phyloP scores from a whole-genome alignment of 2,797 vertebrate genomes.

The Eptatretus atami region DNA sequence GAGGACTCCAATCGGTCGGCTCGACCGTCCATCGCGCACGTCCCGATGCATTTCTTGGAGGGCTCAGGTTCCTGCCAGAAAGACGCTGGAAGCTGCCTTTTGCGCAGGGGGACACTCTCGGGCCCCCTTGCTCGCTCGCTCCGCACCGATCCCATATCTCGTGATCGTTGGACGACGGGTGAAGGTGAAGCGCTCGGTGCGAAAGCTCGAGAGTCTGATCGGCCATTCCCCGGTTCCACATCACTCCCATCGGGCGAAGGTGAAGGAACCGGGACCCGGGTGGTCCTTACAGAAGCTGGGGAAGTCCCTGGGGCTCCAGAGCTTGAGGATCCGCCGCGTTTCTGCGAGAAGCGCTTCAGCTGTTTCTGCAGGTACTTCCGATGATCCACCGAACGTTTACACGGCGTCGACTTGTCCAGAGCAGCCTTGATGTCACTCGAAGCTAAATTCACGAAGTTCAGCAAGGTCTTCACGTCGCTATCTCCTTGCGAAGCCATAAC shows the following conservation, averaged over 20 bases:
- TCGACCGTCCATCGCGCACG: no score
- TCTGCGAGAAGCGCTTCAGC: slow-evolving; percentile 78
- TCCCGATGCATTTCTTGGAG: slow-evolving; percentile 12
- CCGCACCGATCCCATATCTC: not conserved
- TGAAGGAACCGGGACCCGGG: not conserved
- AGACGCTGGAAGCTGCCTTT: slow-evolving; percentile 70
- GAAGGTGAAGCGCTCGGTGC: not conserved
- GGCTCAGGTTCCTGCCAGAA: slow-evolving; percentile 85
- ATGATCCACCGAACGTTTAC: slow-evolving; percentile 79
- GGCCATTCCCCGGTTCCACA: not conserved
- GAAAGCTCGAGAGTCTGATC: not conserved
- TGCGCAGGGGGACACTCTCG: slow-evolving; percentile 71
- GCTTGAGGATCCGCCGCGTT: slow-evolving; percentile 24
- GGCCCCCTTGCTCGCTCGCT: slow-evolving; percentile 8
- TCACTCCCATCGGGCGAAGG: not conserved
- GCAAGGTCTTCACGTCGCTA: slow-evolving; percentile 76
- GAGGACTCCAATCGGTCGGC: no score
- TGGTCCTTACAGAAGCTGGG: not conserved
- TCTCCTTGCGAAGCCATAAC: slow-evolving; percentile 48
- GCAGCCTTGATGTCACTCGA: slow-evolving; percentile 95
- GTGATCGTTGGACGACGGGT: not conserved
- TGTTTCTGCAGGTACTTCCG: slow-evolving; percentile 94
- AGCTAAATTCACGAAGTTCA: slow-evolving; percentile 88
- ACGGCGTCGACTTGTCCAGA: slow-evolving; percentile 78
- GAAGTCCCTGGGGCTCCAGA: not conserved